A percentile compares a stretch with the other conserved stretches of the same genome.
Evolutionary conservation across 2,797 vertebrate species (phyloP).

Genomic region (Bucorvus abyssinicus): DNA sequence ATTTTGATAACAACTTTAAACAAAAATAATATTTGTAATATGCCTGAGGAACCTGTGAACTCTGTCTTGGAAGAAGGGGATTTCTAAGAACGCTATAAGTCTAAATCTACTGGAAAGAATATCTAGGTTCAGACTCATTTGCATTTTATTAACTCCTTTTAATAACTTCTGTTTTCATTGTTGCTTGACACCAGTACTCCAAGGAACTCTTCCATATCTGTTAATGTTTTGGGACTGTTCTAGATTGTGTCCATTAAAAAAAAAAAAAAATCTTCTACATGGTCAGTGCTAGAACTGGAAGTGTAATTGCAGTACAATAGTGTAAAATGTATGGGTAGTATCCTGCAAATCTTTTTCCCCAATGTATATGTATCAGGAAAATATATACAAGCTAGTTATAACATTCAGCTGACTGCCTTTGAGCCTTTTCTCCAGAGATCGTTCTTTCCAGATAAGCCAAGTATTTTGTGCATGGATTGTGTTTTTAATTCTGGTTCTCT

Average conservation of each 20-base stretch:
- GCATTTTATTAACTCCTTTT: not conserved
- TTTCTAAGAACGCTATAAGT: not conserved
- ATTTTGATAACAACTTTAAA: not conserved
- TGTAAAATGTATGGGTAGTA: not conserved
- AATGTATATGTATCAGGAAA: not conserved
- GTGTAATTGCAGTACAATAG: not conserved
- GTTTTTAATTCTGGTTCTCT: not conserved
- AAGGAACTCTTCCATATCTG: not conserved
- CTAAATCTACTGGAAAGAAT: not conserved
- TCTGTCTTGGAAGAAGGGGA: not conserved
- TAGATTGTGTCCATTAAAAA: not conserved
- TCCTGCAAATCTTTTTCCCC: not conserved
- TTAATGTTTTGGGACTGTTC: not conserved
- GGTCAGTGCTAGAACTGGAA: rapidly evolving
- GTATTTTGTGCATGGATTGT: not conserved
- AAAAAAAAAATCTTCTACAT: not conserved
- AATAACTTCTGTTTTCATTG: not conserved
- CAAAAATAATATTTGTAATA: not conserved
- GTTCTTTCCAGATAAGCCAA: not conserved
- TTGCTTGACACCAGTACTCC: not conserved
- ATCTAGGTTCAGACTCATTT: not conserved
- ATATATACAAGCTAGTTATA: not conserved
- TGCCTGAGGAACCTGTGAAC: not conserved
- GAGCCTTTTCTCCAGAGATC: not conserved
- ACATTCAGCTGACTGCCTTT: not conserved